Conservation (phyloP, 2,888 invertebrate genomes). For the Desoria tigrina region DNA sequence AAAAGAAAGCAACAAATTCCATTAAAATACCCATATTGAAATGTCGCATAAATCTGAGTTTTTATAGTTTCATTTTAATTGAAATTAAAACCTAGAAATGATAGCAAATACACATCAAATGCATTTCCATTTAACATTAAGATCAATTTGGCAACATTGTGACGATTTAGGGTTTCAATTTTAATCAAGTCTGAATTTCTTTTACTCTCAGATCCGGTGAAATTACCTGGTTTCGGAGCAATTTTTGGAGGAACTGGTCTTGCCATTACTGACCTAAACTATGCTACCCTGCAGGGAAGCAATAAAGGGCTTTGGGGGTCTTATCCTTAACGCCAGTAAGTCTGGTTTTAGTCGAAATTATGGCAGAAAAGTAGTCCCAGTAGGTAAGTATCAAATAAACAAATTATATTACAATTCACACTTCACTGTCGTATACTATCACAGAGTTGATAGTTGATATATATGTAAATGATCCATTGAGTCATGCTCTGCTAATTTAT, state of each 20-base stretch:
- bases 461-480: neutral
- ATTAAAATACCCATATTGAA: too few species aligned
- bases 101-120: too few species aligned
- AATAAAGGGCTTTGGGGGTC: neutral
- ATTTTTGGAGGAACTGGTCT: conserved; percentile 52
- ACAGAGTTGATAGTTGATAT: neutral
- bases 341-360: neutral
- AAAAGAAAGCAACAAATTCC: too few species aligned
- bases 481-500: neutral
- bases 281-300: neutral
- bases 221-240: conserved; percentile 54
- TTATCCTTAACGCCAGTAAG: neutral
- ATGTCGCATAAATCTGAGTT: too few species aligned
- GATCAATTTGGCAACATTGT: conserved; percentile 1
- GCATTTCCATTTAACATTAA: too few species aligned
- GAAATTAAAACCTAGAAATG: too few species aligned
- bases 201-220: too few species aligned
- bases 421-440: neutral
- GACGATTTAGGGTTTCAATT: too few species aligned
- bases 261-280: conserved; percentile 26
- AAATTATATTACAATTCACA: neutral
- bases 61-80: too few species aligned
- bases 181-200: too few species aligned
- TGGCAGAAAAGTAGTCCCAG: conserved; percentile 12
- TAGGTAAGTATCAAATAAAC: conserved; percentile 2